Evolutionary conservation across 2,888 invertebrate genomes (phyloP).

Genomic region (Bombylius discolor): DNA sequence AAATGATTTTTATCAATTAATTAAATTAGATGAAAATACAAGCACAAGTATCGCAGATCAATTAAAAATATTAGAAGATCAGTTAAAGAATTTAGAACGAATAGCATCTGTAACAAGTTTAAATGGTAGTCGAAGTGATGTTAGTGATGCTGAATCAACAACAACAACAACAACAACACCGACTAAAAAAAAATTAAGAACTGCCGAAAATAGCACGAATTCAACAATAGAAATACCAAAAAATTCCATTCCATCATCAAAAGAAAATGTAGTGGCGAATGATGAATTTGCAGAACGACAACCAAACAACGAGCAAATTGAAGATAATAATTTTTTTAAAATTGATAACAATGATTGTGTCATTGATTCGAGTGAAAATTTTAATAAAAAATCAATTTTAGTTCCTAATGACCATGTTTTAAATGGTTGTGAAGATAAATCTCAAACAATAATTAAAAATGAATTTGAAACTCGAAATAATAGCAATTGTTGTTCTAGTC

Average conservation of each 20-base stretch:
- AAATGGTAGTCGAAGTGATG: not conserved
- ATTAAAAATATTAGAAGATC: conserved; percentile 1
- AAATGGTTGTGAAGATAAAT: not conserved
- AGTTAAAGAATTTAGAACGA: not conserved
- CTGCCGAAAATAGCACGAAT: not conserved
- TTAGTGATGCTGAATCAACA: not conserved
- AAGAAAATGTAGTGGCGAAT: not conserved
- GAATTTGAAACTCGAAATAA: not conserved
- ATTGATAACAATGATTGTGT: not conserved
- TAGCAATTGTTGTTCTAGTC: not conserved
- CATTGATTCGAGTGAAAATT: not conserved
- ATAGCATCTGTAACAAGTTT: not conserved
- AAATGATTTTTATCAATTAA: not conserved
- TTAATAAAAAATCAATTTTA: not conserved
- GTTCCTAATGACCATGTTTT: not conserved
- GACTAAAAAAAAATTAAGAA: not conserved
- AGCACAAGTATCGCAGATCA: not conserved
- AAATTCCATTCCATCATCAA: not conserved
- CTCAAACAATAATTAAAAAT: not conserved
- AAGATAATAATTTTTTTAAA: not conserved
- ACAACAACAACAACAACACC: not conserved
- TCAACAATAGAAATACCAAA: not conserved
- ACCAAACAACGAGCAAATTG: no score
- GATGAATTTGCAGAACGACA: no score
- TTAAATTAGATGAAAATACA: not conserved